phyloP scores from a whole-genome alignment of 2,113 vertebrate genomes.

The Excalfactoria chinensis region DNA sequence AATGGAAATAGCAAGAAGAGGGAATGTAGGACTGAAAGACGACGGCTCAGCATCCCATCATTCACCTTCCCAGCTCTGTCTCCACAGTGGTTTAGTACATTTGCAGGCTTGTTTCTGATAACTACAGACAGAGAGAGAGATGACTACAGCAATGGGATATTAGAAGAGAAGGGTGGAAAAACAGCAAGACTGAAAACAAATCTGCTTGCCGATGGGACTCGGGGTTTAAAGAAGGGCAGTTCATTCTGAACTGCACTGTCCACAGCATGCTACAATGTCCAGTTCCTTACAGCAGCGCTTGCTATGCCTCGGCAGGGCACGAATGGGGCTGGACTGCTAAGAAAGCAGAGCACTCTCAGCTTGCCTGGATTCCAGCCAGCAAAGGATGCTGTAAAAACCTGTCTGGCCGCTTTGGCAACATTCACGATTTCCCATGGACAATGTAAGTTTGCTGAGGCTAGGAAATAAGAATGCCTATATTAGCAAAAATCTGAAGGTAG shows the following conservation, averaged over 20 bases:
- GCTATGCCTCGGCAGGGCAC: background rate
- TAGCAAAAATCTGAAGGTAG: constrained; percentile 13
- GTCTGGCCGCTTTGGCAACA: background rate
- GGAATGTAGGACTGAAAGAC: background rate
- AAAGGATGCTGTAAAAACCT: background rate
- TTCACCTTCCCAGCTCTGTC: background rate
- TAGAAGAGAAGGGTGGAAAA: background rate
- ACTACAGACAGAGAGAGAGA: background rate
- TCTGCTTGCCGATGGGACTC: background rate
- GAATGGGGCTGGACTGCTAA: background rate
- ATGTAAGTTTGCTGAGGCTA: background rate
- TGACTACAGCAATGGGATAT: background rate
- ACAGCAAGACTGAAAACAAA: background rate
- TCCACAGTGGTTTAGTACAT: background rate
- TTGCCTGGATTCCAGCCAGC: background rate
- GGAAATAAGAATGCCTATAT: background rate
- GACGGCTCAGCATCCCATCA: background rate
- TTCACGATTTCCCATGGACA: background rate
- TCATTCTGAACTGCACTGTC: background rate
- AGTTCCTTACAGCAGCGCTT: background rate
- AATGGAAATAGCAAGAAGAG: background rate
- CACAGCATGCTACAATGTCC: rapidly evolving
- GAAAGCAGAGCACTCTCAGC: background rate
- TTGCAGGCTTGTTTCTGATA: constrained; percentile 2
- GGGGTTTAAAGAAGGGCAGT: background rate